Conservation (phyloP, 2,797 vertebrate genomes). For the Phrynocephalus vlangalii region DNA sequence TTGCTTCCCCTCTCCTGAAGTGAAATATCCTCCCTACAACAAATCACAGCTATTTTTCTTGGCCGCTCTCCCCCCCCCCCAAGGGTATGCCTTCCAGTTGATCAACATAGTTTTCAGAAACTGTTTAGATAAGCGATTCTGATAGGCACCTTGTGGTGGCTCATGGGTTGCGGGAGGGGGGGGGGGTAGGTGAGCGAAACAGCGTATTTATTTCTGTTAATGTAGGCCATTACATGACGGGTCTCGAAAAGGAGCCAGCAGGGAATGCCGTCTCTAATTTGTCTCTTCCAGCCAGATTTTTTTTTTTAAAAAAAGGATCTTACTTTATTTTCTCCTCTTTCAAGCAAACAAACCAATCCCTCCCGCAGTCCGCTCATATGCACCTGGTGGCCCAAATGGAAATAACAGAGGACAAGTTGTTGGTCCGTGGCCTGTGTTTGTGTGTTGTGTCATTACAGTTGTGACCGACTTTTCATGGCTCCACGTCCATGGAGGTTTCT, state of each 20-base stretch:
- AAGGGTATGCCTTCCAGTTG: constrained; percentile 50
- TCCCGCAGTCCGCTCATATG: not conserved
- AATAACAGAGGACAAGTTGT: not conserved
- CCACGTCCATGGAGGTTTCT: too few relatives aligned
- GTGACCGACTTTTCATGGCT: too few relatives aligned
- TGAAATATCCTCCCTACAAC: constrained; percentile 65
- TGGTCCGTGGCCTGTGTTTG: too few relatives aligned
- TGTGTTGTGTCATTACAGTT: too few relatives aligned
- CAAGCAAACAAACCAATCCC: constrained; percentile 31
- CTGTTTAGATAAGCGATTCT: constrained; percentile 54
- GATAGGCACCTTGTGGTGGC: constrained; percentile 27
- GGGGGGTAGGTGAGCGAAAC: constrained; percentile 49
- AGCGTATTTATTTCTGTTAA: constrained; percentile 67
- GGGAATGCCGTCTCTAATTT: constrained; percentile 68
- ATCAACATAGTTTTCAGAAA: constrained; percentile 62
- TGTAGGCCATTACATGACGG: constrained; percentile 63
- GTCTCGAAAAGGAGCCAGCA: constrained; percentile 59
- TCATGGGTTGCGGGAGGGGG: not conserved
- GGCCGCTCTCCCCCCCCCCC: constrained; percentile 65
- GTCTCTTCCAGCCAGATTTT: constrained; percentile 48
- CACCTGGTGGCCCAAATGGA: not conserved
- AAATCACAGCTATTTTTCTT: constrained; percentile 68
- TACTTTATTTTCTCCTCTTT: constrained; percentile 53
- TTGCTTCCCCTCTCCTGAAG: constrained; percentile 19
- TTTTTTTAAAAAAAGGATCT: constrained; percentile 48